Conservation (phyloP, 2,797 vertebrate genomes). For the Tangara arthus region DNA sequence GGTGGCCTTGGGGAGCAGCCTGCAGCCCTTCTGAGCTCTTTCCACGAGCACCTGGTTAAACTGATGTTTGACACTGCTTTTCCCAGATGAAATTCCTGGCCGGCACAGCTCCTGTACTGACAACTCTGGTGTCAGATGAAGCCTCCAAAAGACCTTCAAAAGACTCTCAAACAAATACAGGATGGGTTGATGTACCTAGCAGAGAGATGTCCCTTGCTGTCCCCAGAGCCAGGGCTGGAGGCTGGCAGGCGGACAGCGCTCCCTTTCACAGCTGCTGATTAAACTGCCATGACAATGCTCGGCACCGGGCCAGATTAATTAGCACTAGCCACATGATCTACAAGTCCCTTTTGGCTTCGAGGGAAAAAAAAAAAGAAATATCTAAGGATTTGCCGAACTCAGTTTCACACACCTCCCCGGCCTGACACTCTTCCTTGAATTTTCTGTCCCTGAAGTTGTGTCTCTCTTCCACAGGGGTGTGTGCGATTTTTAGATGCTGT, state of each 20-base stretch:
- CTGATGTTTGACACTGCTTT: not conserved
- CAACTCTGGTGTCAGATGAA: not conserved
- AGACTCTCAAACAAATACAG: not conserved
- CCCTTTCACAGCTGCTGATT: not conserved
- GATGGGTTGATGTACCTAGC: not conserved
- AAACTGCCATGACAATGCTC: not conserved
- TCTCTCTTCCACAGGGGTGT: not conserved
- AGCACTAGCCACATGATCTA: not conserved
- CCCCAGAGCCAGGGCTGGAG: not conserved
- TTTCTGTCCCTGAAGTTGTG: not conserved
- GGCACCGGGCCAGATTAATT: constrained; percentile 6
- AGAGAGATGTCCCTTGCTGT: not conserved
- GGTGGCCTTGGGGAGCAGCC: not conserved
- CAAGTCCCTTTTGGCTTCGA: not conserved
- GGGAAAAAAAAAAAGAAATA: not conserved
- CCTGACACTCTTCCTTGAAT: not conserved
- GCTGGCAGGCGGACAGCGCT: not conserved
- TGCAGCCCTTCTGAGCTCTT: not conserved
- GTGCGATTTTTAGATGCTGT: not conserved
- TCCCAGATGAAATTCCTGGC: not conserved
- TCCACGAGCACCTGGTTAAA: accelerated
- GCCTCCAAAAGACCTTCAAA: not conserved
- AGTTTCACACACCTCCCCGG: accelerated
- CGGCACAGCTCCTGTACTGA: not conserved
- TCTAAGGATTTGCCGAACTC: not conserved